Evolutionary conservation across 2,113 vertebrate species (phyloP).

Genomic region (Otis tarda): DNA sequence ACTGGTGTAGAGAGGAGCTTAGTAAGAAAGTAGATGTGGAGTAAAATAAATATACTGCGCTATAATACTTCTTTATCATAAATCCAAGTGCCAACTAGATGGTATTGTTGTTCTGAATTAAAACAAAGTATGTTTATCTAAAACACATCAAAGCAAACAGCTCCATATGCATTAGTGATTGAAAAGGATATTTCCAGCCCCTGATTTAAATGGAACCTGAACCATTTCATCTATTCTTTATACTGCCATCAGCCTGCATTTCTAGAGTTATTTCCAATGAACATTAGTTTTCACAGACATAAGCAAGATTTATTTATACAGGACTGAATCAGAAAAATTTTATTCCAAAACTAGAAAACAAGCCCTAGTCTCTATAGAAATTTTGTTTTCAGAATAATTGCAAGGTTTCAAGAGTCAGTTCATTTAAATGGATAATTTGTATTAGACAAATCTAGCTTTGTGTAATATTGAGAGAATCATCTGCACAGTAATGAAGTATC

Average conservation of each 20-base stretch:
- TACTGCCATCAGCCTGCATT: neutral
- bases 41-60: neutral
- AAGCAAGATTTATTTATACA: neutral
- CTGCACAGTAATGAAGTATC: neutral
- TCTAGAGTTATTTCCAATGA: neutral
- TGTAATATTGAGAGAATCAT: neutral
- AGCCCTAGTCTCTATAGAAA: neutral
- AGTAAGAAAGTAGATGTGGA: neutral
- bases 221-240: neutral
- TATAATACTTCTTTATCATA: neutral
- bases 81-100: conserved; percentile 2
- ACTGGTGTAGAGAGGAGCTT: neutral
- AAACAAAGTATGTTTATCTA: neutral
- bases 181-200: neutral
- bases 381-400: neutral
- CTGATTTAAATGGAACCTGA: neutral
- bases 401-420: neutral
- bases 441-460: neutral
- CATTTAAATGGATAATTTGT: neutral
- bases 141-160: neutral
- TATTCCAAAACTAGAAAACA: neutral
- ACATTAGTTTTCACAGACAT: neutral
- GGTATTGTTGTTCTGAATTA: neutral
- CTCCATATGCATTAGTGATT: neutral
- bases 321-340: neutral